Conservation (phyloP, 2,797 vertebrate species). For the Peromyscus aztecus region DNA sequence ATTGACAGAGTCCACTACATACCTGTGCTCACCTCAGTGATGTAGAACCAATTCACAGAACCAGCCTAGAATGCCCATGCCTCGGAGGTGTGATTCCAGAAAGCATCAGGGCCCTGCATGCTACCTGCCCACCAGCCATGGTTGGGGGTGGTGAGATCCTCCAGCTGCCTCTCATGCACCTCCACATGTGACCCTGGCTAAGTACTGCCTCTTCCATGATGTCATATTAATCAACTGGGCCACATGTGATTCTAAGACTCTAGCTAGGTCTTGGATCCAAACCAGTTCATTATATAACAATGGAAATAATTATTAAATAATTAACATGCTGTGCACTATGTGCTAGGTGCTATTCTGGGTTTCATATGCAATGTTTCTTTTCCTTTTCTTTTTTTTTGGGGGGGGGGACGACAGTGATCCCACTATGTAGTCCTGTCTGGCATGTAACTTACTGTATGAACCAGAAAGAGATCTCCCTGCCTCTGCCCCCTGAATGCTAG, state of each 20-base stretch:
- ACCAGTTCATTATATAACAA: background rate
- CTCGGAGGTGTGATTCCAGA: background rate
- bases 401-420: background rate
- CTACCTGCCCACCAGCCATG: background rate
- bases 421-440: background rate
- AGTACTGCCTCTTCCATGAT: background rate
- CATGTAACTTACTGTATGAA: background rate
- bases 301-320: background rate
- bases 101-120: background rate
- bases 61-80: background rate
- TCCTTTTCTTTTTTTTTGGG: background rate
- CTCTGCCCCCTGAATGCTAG: background rate
- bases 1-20: constrained; percentile 20
- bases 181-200: background rate
- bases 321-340: background rate
- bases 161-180: background rate
- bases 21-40: background rate
- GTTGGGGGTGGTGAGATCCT: background rate
- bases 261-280: background rate
- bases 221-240: background rate
- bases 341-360: background rate
- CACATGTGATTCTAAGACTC: background rate
- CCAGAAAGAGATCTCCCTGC: background rate
- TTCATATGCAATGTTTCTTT: background rate
- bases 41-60: background rate